Percentiles rank a stretch among this genome's conserved stretches.
These are phyloP conservation scores for Cercopithecus hamlyni DNA, from an alignment of 2,797 vertebrate genomes.

Conservation along the genomic window DNA sequence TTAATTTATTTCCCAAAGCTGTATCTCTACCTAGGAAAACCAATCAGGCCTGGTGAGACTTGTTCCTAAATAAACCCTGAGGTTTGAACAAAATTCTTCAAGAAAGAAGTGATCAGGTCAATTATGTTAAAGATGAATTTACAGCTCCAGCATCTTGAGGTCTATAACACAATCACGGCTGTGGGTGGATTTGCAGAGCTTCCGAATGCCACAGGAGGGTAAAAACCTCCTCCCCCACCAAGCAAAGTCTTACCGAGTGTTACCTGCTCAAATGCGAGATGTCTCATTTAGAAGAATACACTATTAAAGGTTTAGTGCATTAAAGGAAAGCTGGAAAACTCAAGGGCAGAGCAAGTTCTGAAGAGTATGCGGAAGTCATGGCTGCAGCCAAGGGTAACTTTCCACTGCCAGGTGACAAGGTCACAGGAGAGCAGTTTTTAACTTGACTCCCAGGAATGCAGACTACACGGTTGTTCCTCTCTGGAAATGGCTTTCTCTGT, in stretches of 20 bases:
- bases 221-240: neutral
- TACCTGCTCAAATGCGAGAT: neutral
- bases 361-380: neutral
- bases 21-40: neutral
- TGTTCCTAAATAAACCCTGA: neutral
- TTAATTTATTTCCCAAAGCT: neutral
- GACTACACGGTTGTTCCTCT: neutral
- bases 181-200: neutral
- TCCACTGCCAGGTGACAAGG: neutral
- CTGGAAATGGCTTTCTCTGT: neutral
- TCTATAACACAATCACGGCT: neutral
- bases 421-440: neutral
- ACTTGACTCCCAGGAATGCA: neutral
- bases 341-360: neutral
- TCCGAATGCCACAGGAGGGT: neutral
- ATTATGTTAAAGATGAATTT: neutral
- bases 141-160: neutral
- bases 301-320: neutral
- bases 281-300: neutral
- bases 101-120: neutral
- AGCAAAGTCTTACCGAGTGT: conserved; percentile 15
- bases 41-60: neutral
- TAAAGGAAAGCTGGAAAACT: neutral
- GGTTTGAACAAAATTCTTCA: neutral
- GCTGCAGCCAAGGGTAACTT: neutral